Evolutionary conservation across 1,140 invertebrate species (phyloP), one percentile per base, ranked within the genome.

Genomic region (Drosophila setifemur): DNA sequence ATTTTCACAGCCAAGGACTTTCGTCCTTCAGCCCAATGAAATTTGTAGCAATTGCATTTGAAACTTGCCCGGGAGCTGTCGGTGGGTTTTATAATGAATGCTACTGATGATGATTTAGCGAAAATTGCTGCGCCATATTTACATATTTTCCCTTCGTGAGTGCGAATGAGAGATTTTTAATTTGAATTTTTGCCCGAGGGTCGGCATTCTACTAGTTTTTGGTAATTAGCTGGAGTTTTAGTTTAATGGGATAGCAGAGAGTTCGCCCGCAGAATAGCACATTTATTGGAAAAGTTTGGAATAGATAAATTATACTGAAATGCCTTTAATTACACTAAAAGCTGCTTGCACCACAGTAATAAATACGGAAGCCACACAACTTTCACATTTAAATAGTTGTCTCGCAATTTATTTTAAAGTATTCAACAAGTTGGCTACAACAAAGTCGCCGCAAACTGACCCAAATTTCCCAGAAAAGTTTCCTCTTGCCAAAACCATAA

Each of bases 41-140:
- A 73, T 82, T 83, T 73, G 53, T 77, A 64, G 63, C 57, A 73
- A 83, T 78, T 70, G 79, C 73, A 73, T 70, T 85, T 78, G 44
- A 78, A 82, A 77, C 64, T 82, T 28, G 16, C 23, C 42, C n/a
- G 40, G 35, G 28, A 42, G 23, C 70, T 47, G 45, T 8, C 29
- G 12, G 18, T 11, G 37, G 18, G 28, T 69, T 68, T 69, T 48
- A 57, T 69, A 69, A 69, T 69, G 39, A 69, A 69, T 29, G 43
- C 37, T 49, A 19, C 44, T 60, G 39, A 47, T 42, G 37, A 42
- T 70, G 43, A 52, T 58, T 68, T 43, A 35, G 42, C 40, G 33
- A 6, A 69, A 68, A 47, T 28, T 61, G 40, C 16, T 37, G 16
- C 4, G 55, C 28, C 45, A 61, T 45, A 63, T 45, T 61, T 37